A percentile compares a stretch with the other conserved stretches of the same genome.
Evolutionary conservation across 2,113 vertebrate genomes (phyloP).

Genomic region (Apteryx owenii): DNA sequence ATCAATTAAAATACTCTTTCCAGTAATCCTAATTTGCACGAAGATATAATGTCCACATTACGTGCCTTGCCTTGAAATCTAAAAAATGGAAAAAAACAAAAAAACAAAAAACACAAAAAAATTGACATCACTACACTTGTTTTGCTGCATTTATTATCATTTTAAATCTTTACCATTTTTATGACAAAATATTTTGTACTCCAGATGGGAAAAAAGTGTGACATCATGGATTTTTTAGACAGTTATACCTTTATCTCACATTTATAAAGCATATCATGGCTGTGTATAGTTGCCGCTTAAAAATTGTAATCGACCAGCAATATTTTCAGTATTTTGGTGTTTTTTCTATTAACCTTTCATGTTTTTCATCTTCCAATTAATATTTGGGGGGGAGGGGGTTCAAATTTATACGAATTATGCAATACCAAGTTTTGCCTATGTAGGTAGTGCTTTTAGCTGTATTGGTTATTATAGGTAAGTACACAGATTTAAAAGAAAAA

Average conservation of each 20-base stretch:
- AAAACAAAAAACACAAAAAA: slow-evolving; percentile 81
- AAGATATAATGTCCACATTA: slow-evolving; percentile 99
- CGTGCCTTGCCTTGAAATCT: slow-evolving; percentile 99
- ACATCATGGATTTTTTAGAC: slow-evolving; percentile 99
- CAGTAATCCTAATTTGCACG: slow-evolving; percentile 99
- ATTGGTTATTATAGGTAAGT: slow-evolving; percentile 99
- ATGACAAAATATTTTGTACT: slow-evolving; percentile 99
- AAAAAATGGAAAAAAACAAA: slow-evolving; percentile 81
- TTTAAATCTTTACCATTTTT: slow-evolving; percentile 99
- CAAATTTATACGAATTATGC: slow-evolving; percentile 99
- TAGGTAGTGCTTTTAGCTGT: slow-evolving; percentile 99
- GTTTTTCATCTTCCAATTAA: slow-evolving; percentile 99
- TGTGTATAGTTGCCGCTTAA: slow-evolving; percentile 99
- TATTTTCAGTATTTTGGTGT: slow-evolving; percentile 98
- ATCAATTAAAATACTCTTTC: slow-evolving; percentile 88
- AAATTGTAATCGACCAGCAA: slow-evolving; percentile 99
- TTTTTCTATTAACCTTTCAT: slow-evolving; percentile 94
- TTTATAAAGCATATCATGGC: slow-evolving; percentile 99
- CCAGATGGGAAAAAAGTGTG: slow-evolving; percentile 91
- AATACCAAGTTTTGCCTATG: slow-evolving; percentile 99
- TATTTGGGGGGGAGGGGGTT: slow-evolving; percentile 94
- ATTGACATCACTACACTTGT: slow-evolving; percentile 98
- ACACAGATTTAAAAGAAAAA: slow-evolving; percentile 86
- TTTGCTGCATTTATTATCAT: slow-evolving; percentile 99
- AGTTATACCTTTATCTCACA: slow-evolving; percentile 98